Evolutionary conservation across 2,113 vertebrate species (phyloP).

Genomic region (Zosterops borbonicus): DNA sequence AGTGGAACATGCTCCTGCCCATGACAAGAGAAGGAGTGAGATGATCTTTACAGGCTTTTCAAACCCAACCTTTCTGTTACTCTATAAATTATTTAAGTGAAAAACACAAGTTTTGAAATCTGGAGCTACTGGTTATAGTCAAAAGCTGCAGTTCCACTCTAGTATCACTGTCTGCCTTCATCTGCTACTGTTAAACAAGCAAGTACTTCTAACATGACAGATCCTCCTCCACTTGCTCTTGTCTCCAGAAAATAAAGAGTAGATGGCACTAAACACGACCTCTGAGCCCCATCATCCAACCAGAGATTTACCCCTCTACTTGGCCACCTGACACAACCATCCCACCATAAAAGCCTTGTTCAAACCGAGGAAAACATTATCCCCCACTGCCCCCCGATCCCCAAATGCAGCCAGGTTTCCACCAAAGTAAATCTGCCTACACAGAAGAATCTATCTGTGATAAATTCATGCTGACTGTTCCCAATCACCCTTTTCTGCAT

Average conservation of each 20-base stretch:
- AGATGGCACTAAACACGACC: accelerated
- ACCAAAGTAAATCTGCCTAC: neutral
- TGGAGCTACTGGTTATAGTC: neutral
- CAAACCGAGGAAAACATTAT: accelerated
- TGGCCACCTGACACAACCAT: neutral
- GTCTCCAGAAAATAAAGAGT: neutral
- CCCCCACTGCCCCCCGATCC: neutral
- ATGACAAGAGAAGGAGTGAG: neutral
- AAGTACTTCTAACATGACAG: accelerated
- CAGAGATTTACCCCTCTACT: neutral
- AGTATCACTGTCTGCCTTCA: neutral
- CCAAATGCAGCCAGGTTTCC: neutral
- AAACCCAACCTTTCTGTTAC: neutral
- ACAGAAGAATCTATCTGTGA: neutral
- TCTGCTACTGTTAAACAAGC: neutral
- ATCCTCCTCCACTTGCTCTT: neutral
- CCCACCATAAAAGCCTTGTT: neutral
- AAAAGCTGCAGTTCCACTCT: neutral
- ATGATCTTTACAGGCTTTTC: neutral
- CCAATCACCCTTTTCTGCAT: neutral
- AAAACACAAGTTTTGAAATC: neutral
- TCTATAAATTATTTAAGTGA: neutral
- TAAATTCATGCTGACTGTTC: neutral
- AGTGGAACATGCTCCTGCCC: neutral
- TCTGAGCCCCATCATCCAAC: neutral